Conservation (phyloP, 2,888 invertebrate species). For the Chrysomela aeneicollis region DNA sequence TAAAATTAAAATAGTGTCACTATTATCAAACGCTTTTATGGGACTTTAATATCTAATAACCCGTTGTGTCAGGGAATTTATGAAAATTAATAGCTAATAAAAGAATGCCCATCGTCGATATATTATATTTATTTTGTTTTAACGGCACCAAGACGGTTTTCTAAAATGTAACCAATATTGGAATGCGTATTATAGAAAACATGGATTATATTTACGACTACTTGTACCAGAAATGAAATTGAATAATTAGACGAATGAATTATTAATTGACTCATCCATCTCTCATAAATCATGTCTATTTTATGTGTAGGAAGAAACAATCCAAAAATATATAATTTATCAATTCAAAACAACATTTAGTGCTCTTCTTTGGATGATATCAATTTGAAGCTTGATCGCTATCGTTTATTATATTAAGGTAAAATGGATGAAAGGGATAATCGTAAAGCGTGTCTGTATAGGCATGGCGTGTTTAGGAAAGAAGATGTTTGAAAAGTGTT, state of each 20-base stretch:
- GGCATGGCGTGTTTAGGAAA: too few species aligned
- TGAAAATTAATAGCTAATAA: conserved; percentile 52
- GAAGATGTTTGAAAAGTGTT: too few species aligned
- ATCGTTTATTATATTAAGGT: too few species aligned
- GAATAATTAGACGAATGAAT: conserved; percentile 8
- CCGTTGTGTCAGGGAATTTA: conserved; percentile 49
- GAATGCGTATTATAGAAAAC: conserved; percentile 21
- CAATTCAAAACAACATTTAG: too few species aligned
- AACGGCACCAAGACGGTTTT: conserved; percentile 31
- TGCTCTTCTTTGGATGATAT: too few species aligned
- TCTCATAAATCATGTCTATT: too few species aligned
- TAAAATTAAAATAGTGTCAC: conserved; percentile 48
- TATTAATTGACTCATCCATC: too few species aligned
- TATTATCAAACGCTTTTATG: conserved; percentile 48
- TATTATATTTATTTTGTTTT: conserved; percentile 44
- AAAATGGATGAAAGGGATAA: too few species aligned
- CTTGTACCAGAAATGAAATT: conserved; percentile 17
- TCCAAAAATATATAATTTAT: too few species aligned
- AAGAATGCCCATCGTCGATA: conserved; percentile 44
- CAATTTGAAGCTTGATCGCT: too few species aligned
- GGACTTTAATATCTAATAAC: conserved; percentile 49
- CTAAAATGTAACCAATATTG: conserved; percentile 36
- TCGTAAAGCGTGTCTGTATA: too few species aligned
- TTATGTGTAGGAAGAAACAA: too few species aligned
- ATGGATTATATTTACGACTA: conserved; percentile 25